Base-by-base conservation (phyloP, 2,888 invertebrate species). In the Sminthurinus aureus region DNA sequence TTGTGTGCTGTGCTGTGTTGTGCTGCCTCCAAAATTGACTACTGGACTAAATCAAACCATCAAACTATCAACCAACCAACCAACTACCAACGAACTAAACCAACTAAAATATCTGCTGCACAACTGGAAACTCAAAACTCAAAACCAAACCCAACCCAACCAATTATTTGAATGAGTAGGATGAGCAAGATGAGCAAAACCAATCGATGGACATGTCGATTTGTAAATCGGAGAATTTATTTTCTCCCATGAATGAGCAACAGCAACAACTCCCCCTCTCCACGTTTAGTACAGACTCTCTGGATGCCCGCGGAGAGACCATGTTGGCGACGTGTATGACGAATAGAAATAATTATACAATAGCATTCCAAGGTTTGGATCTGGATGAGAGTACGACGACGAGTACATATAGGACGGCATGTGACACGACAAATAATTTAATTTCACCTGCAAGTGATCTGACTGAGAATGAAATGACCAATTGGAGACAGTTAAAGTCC, bases 271-370 rank as follows among this genome's bases (percentile, higher is more conserved):
- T 87, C 51, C 88, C 88, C 52, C 93, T 94, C 83, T 92, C 92
- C 84, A 95, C 95, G 90, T 95, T 95, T 91, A 96, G 96, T 89
- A 96, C 96, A 86, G 97, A 97, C 90, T 97, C 96, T 87, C 92
- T 97, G 89, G 97, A 97, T 91, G 93, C 94, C 87, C 93, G 94
- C 85, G 94, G 95, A 90, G 94, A 95, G 89, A 96, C 96, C 89
- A 95, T 96, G 90, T 94, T 97, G 91, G 93, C 96, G 87, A 97
- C 96, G 86, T 97, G 97, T 91, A 95, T 95, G 91, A 95, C 96
- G 86, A 96, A 96, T 91, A 96, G 97, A 92, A 95, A 96, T 91
- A 97, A 97, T 92, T 97, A 97, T 90, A 97, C 97, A 87, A 96
- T 97, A 89, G 97, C 97, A 88, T 97, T 97, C 89, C 96, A 97